A percentile compares a stretch with the other conserved stretches of the same genome.
Conservation (phyloP, 2,113 vertebrate species). For the Bubalus kerabau region DNA sequence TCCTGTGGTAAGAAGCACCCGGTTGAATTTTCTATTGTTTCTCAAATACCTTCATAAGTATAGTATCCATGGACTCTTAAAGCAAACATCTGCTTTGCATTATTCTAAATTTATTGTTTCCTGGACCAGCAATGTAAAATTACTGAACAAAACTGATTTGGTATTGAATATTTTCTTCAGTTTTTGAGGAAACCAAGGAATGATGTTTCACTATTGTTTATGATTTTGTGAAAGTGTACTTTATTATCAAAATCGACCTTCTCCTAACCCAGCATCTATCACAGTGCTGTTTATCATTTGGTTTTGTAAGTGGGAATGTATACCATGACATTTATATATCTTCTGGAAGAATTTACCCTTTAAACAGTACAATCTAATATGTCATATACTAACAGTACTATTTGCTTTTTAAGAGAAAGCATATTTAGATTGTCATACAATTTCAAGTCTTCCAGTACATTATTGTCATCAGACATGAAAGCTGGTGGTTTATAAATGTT, state of each 20-base stretch:
- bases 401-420: conserved; percentile 30
- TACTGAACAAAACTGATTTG: not conserved
- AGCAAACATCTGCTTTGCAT: not conserved
- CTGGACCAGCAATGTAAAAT: not conserved
- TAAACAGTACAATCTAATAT: not conserved
- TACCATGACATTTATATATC: not conserved
- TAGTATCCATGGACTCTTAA: not conserved
- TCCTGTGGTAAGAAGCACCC: not conserved
- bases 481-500: not conserved
- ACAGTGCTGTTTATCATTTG: not conserved
- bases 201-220: not conserved
- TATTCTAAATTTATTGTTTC: not conserved
- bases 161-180: not conserved
- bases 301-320: not conserved
- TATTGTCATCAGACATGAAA: conserved; percentile 2
- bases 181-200: not conserved
- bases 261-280: not conserved
- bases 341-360: not conserved
- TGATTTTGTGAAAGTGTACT: not conserved
- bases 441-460: conserved; percentile 35
- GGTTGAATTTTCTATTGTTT: not conserved
- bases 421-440: conserved; percentile 8
- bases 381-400: not conserved
- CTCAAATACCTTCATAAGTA: not conserved
- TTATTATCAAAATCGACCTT: not conserved